These are phyloP conservation scores for Dendronephthya gigantea DNA, from an alignment of 64 coral and sea anemone species.

Conservation along the genomic window DNA sequence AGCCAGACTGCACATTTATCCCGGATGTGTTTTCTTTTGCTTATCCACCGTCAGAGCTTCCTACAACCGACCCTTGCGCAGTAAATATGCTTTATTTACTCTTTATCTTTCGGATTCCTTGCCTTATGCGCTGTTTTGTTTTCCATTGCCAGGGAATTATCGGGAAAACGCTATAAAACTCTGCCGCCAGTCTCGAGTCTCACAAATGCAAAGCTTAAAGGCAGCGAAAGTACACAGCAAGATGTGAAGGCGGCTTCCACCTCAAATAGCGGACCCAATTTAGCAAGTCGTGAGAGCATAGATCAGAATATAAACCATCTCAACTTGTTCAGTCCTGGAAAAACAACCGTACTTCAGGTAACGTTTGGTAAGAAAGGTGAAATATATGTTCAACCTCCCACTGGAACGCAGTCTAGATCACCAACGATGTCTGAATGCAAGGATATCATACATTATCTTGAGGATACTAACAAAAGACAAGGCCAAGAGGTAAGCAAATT, in stretches of 20 bases:
- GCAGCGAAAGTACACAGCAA: too few relatives aligned
- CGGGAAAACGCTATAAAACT: neutral
- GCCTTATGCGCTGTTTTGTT: neutral
- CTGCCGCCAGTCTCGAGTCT: neutral
- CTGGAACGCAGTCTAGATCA: neutral
- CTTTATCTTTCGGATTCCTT: too few relatives aligned
- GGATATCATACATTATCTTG: constrained; percentile 3
- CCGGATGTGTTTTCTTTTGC: too few relatives aligned
- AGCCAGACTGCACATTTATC: too few relatives aligned
- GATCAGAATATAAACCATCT: neutral
- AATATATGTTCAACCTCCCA: neutral
- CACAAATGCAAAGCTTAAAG: neutral
- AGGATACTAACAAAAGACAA: constrained; percentile 10
- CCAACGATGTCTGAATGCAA: constrained; percentile 1
- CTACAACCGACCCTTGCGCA: too few relatives aligned
- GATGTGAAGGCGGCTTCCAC: neutral
- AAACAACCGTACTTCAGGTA: neutral
- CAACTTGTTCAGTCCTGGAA: neutral
- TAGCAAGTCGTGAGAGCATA: neutral
- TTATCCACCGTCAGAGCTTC: too few relatives aligned
- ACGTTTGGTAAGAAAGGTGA: constrained; percentile 11
- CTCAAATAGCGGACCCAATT: neutral
- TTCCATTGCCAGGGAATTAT: neutral
- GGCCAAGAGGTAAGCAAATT: neutral
- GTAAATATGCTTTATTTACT: too few relatives aligned